Percentiles rank a stretch among this genome's conserved stretches.
phyloP scores from a whole-genome alignment of 2,888 invertebrate genomes.

The Eristalinus sepulchralis region DNA sequence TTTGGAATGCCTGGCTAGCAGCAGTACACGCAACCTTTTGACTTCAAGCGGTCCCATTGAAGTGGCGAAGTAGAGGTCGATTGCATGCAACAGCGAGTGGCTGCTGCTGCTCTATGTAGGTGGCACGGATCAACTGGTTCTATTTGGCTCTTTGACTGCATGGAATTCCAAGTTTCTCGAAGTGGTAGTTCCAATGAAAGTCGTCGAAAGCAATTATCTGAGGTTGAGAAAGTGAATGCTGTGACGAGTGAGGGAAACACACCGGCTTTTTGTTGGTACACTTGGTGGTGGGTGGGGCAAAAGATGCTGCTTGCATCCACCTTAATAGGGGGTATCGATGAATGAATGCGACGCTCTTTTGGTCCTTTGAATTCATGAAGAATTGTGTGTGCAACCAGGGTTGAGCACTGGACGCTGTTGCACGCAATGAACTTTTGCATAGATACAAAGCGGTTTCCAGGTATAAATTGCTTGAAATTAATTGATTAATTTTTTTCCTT shows the following conservation, averaged over 20 bases:
- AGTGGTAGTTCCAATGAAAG: constrained; percentile 23
- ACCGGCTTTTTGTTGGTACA: not conserved
- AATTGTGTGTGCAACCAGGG: not conserved
- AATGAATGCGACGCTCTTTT: not conserved
- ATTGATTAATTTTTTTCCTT: not conserved
- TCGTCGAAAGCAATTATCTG: constrained; percentile 28
- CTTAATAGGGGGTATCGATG: not conserved
- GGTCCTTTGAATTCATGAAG: not conserved
- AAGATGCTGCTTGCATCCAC: not conserved
- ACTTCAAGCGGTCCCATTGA: constrained; percentile 23
- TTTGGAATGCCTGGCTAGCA: constrained; percentile 12
- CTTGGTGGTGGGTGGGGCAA: not conserved
- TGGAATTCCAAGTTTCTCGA: constrained; percentile 17
- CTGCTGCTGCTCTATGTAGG: not conserved
- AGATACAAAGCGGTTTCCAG: not conserved
- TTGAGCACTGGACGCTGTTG: not conserved
- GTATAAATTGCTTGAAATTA: not conserved
- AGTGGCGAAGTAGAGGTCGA: constrained; percentile 4
- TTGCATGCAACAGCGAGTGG: constrained; percentile 35
- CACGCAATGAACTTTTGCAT: not conserved
- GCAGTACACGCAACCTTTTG: constrained; percentile 42
- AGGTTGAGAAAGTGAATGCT: constrained; percentile 3
- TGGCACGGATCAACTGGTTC: constrained; percentile 22
- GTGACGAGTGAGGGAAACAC: not conserved
- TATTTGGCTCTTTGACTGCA: constrained; percentile 45